Evolutionary conservation across 2,113 vertebrate genomes (phyloP), one percentile per base, ranked within the genome.

Genomic region (Clinocottus analis): DNA sequence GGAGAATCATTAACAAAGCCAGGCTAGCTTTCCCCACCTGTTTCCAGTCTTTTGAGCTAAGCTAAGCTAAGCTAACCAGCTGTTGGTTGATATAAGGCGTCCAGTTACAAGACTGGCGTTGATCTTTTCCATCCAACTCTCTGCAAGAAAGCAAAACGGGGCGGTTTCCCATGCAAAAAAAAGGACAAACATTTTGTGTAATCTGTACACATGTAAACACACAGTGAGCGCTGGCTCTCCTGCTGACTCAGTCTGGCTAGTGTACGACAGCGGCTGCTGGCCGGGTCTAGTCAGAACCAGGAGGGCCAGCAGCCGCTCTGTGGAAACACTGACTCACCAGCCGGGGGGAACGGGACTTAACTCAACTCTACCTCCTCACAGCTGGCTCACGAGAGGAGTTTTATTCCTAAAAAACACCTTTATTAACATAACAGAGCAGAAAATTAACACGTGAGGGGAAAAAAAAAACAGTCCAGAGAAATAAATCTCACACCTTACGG

Each of bases 281-380:
- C 75, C 77, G 84, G 67, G 59, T 84, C 84, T 66, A 43, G 53
- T 84, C 53, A 63, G 84, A 65, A 51, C 51, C 82, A 79, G 74
- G 27, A 83, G 77, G 73, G 56, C 77, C 83, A 75, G 67, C 70
- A 65, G 77, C 71, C 60, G 79, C 37, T 88, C 78, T 82, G 35
- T 90, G 93, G 93, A 94, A 94, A 92, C 60, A 84, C 75, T 93
- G 91, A 94, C 84, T 92, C 90, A 93, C 86, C 59, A 72, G 41
- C 60, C 60, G 72, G 65, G 87, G 80, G n/a, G n/a, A n/a, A n/a
- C n/a, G n/a, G n/a, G 67, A 41, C 75, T 82, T 60, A 37, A 78
- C 71, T 88, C 76, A 80, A 85, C 65, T 91, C 75, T 85, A 71
- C 77, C 76, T 89, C 79, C 67, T 69, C 71, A 29, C 72, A 86